Evolutionary conservation across 2,797 vertebrate species (phyloP).

Genomic region (Siniperca obscura): DNA sequence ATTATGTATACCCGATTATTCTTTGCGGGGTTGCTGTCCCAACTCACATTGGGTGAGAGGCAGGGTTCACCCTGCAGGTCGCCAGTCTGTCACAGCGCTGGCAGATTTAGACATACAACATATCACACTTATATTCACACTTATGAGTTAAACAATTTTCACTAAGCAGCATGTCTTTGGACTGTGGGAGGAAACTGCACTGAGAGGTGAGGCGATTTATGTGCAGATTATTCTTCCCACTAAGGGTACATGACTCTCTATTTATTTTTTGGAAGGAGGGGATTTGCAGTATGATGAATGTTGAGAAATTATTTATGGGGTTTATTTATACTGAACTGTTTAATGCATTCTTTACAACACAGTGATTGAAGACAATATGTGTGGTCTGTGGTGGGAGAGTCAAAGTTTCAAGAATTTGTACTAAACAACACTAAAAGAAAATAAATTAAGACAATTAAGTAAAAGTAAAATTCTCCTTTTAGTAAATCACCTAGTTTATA

Average conservation of each 20-base stretch:
- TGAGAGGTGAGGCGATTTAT: not conserved
- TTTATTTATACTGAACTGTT: constrained; percentile 43
- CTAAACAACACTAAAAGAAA: not conserved
- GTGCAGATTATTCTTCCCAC: constrained; percentile 16
- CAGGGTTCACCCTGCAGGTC: not conserved
- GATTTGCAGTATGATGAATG: constrained; percentile 25
- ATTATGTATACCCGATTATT: not conserved
- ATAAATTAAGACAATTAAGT: not conserved
- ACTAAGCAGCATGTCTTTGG: not conserved
- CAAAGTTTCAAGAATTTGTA: not conserved
- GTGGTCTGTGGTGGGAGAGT: constrained; percentile 10
- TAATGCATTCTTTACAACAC: constrained; percentile 29
- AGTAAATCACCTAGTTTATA: constrained; percentile 1
- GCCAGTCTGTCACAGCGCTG: not conserved
- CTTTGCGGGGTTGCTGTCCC: not conserved
- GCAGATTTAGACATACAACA: not conserved
- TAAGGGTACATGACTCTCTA: not conserved
- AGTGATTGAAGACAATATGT: constrained; percentile 11
- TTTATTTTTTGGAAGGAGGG: constrained; percentile 14
- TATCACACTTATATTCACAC: not conserved
- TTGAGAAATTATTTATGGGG: constrained; percentile 21
- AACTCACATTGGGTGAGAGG: not conserved
- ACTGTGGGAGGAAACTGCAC: not conserved
- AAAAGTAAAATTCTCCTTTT: not conserved
- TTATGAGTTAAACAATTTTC: not conserved